Conservation (phyloP, 92 coral and sea anemone species). For the Anthopleura xanthogrammica region DNA sequence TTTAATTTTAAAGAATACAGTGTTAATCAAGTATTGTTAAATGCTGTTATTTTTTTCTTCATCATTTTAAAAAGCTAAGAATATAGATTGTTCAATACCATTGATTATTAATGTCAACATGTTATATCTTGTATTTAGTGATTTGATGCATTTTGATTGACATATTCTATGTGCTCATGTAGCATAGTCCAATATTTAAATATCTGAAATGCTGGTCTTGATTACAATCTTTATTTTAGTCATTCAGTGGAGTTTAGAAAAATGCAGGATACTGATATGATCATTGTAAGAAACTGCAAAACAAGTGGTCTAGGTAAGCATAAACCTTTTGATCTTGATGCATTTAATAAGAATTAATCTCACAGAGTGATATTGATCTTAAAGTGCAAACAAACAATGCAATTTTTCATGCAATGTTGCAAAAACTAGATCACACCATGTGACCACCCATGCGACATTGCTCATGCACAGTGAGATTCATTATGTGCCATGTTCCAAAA, state of each 20-base stretch:
- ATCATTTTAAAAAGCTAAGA: neutral
- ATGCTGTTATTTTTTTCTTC: neutral
- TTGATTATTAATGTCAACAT: too few relatives aligned
- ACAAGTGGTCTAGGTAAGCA: constrained; percentile 68
- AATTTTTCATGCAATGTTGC: too few relatives aligned
- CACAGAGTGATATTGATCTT: too few relatives aligned
- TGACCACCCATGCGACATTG: too few relatives aligned
- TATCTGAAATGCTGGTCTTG: too few relatives aligned
- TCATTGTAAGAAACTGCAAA: constrained; percentile 64
- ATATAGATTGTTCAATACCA: neutral
- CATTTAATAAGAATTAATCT: neutral
- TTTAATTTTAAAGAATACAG: neutral
- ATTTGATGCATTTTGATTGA: too few relatives aligned
- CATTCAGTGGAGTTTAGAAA: neutral
- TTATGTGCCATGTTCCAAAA: too few relatives aligned
- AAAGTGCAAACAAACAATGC: too few relatives aligned
- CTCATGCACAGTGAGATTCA: too few relatives aligned
- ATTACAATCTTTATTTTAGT: neutral
- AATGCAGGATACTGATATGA: constrained; percentile 52
- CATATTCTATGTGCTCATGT: neutral
- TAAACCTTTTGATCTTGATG: neutral
- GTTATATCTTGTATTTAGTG: too few relatives aligned
- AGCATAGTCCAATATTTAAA: too few relatives aligned
- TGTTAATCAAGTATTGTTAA: neutral
- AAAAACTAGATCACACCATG: too few relatives aligned